These are phyloP conservation scores for Chanos chanos DNA, from an alignment of 2,797 vertebrate genomes.

Conservation along the genomic window DNA sequence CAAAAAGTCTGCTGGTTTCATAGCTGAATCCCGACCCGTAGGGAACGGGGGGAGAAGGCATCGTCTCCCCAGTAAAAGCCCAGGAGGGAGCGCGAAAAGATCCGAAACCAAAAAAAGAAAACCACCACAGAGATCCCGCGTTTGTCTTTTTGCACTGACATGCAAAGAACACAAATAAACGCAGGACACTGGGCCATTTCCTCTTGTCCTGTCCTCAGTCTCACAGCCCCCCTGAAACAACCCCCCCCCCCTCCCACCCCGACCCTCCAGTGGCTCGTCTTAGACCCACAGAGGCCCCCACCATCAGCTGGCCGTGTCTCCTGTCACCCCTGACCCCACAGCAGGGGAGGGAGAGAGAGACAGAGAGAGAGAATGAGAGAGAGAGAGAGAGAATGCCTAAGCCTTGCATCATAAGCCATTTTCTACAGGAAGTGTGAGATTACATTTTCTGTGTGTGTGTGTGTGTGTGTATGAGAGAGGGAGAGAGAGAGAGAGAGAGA, in stretches of 20 bases:
- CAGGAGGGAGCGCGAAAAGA: not conserved
- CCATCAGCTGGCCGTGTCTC: too few relatives aligned
- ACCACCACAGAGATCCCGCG: constrained; percentile 16
- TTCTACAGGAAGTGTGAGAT: constrained; percentile 32
- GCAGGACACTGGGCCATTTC: constrained; percentile 7
- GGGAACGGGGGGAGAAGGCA: constrained; percentile 2
- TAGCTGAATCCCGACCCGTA: too few relatives aligned
- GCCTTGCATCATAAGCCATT: constrained; percentile 22
- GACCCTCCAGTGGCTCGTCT: too few relatives aligned
- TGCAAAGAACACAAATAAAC: constrained; percentile 3
- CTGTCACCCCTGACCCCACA: constrained; percentile 23
- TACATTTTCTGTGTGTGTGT: constrained; percentile 1
- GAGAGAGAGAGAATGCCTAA: constrained; percentile 21
- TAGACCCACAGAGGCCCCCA: constrained; percentile 4
- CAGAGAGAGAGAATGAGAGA: constrained; percentile 6
- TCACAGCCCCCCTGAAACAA: too few relatives aligned
- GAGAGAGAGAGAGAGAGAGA: not conserved
- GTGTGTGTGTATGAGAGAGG: not conserved
- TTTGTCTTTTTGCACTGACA: constrained; percentile 9
- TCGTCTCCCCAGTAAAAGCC: constrained; percentile 14
- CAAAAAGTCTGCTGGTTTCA: too few relatives aligned
- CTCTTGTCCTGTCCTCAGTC: constrained; percentile 10
- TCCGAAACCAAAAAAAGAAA: constrained; percentile 24
- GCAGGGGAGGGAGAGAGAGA: not conserved
- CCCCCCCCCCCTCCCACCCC: too few relatives aligned